These are phyloP conservation scores for Neotoxoptera formosana DNA, from an alignment of 1,140 invertebrate species.

Conservation along the genomic window DNA sequence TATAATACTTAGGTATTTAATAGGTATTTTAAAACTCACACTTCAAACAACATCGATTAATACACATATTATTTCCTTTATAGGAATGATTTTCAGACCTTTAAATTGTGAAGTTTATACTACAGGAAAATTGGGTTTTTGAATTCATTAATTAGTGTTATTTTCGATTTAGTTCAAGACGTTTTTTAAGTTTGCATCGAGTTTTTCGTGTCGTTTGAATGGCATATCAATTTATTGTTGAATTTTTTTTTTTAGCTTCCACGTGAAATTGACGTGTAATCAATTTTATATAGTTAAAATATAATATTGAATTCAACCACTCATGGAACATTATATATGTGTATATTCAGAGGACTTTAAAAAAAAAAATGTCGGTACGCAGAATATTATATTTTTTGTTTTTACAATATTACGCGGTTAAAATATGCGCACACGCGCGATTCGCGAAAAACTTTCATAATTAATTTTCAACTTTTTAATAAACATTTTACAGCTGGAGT, in stretches of 20 bases:
- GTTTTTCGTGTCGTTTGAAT: background rate
- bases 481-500: background rate
- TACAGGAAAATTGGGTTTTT: background rate
- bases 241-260: background rate
- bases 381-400: background rate
- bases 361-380: too few species aligned
- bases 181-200: background rate
- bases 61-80: background rate
- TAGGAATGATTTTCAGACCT: background rate
- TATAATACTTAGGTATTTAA: too few species aligned
- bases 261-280: background rate
- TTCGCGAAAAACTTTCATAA: background rate
- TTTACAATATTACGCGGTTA: background rate
- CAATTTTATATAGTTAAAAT: background rate
- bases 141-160: background rate
- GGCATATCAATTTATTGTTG: background rate
- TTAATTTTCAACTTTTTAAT: slow-evolving; percentile 2
- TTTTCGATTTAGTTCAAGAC: background rate
- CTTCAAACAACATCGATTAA: background rate
- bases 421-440: background rate
- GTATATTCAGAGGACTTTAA: background rate
- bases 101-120: background rate
- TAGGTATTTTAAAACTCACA: background rate
- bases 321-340: background rate
- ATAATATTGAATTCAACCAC: background rate